Conservation (phyloP, 2,888 invertebrate species). For the Nymphalis polychloros region DNA sequence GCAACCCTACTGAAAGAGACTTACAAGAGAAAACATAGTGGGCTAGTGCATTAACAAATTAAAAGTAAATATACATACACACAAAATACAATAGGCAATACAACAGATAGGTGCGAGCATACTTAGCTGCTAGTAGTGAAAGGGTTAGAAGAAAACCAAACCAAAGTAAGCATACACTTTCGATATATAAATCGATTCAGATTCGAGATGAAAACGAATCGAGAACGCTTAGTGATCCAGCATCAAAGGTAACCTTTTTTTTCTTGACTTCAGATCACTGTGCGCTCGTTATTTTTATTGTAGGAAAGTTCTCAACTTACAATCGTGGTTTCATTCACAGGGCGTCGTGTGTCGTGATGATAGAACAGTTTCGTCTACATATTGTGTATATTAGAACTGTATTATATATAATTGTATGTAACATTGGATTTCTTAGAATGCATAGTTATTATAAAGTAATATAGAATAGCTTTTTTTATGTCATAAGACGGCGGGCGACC, state of each 20-base stretch:
- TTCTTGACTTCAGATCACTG: constrained; percentile 50
- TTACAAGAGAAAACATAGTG: too few species aligned
- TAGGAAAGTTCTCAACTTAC: constrained; percentile 44
- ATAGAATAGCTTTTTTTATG: not conserved
- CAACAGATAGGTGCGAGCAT: too few species aligned
- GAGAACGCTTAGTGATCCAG: constrained; percentile 37
- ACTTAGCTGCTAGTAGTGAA: too few species aligned
- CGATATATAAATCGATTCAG: not conserved
- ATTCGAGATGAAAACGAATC: constrained; percentile 18
- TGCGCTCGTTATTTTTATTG: constrained; percentile 45
- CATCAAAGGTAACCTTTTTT: constrained; percentile 47
- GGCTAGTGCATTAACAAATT: too few species aligned
- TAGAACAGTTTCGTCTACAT: constrained; percentile 20
- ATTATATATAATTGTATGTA: not conserved
- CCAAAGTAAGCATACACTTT: too few species aligned
- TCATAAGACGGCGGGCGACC: too few species aligned
- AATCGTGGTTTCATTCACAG: constrained; percentile 41
- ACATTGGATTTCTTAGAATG: not conserved
- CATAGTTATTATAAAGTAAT: too few species aligned
- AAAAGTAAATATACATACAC: too few species aligned
- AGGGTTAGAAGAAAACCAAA: too few species aligned
- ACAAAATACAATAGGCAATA: too few species aligned
- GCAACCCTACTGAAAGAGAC: too few species aligned
- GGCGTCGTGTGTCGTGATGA: constrained; percentile 34
- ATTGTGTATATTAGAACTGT: not conserved